Conservation (phyloP, 2,888 invertebrate genomes). For the Cheilosia vulpina region DNA sequence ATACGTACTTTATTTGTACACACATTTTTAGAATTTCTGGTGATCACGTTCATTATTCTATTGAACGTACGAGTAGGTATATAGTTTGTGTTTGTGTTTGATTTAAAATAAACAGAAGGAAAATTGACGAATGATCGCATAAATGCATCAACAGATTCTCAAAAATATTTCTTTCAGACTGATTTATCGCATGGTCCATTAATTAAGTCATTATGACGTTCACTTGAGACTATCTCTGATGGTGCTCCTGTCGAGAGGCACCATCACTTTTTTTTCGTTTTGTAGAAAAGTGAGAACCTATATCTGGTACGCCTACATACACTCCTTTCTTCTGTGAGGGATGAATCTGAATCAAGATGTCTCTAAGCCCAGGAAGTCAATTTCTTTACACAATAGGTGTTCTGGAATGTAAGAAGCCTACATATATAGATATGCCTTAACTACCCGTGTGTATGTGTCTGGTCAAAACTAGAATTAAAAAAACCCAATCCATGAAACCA, state of each 20-base stretch:
- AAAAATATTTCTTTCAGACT: not conserved
- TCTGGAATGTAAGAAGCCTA: conserved; percentile 10
- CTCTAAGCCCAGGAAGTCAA: conserved; percentile 33
- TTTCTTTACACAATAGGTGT: conserved; percentile 21
- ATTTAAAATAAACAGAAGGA: not conserved
- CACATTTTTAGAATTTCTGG: conserved; percentile 12
- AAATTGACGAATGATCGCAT: conserved; percentile 5
- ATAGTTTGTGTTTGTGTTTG: not conserved
- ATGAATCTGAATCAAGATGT: conserved; percentile 40
- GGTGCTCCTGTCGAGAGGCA: not conserved
- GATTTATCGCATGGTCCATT: conserved; percentile 14
- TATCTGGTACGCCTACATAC: conserved; percentile 29
- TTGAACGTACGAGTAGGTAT: not conserved
- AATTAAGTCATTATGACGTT: conserved; percentile 24
- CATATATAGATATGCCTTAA: not conserved
- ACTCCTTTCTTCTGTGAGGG: conserved; percentile 9
- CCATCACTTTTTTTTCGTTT: conserved; percentile 1
- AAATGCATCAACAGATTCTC: not conserved
- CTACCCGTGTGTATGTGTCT: not conserved
- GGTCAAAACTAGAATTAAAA: not conserved
- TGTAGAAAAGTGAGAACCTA: conserved; percentile 1
- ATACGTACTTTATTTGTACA: conserved; percentile 34
- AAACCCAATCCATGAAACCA: conserved; percentile 1
- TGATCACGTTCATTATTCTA: conserved; percentile 2
- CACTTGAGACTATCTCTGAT: not conserved